phyloP scores from a whole-genome alignment of 2,888 invertebrate species.

The Endotricha flammealis region DNA sequence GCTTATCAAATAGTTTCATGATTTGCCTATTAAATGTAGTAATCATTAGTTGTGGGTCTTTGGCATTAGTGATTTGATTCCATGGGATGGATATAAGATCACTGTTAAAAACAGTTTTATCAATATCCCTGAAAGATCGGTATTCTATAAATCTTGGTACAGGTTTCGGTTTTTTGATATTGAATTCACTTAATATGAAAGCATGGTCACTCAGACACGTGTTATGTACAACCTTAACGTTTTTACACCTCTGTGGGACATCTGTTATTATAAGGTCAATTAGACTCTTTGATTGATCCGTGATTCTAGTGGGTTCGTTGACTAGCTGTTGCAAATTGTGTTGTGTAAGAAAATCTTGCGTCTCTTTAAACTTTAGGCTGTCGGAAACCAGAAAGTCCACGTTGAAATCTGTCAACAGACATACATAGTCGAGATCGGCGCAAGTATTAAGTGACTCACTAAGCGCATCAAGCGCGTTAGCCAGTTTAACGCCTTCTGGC shows the following conservation, averaged over 20 bases:
- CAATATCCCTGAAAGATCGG: neutral
- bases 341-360: constrained; percentile 5
- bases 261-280: constrained; percentile 14
- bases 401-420: constrained; percentile 16
- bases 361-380: constrained; percentile 3
- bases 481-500: constrained; percentile 14
- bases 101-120: neutral
- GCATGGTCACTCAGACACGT: constrained; percentile 10
- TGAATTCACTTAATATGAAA: constrained; percentile 9
- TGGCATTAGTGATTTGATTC: neutral
- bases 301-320: too few relatives aligned
- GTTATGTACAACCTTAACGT: constrained; percentile 7
- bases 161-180: constrained; percentile 7
- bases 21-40: constrained; percentile 11
- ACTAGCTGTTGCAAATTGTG: too few relatives aligned
- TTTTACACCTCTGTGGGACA: neutral
- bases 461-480: constrained; percentile 15
- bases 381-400: constrained; percentile 9
- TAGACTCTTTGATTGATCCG: constrained; percentile 8
- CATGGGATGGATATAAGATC: constrained; percentile 4
- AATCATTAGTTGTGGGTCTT: constrained; percentile 10
- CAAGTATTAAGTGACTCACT: constrained; percentile 15
- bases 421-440: constrained; percentile 12
- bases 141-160: neutral
- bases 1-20: constrained; percentile 13